These are phyloP conservation scores for Seriola aureovittata DNA, from an alignment of 2,113 vertebrate genomes.

Conservation along the genomic window DNA sequence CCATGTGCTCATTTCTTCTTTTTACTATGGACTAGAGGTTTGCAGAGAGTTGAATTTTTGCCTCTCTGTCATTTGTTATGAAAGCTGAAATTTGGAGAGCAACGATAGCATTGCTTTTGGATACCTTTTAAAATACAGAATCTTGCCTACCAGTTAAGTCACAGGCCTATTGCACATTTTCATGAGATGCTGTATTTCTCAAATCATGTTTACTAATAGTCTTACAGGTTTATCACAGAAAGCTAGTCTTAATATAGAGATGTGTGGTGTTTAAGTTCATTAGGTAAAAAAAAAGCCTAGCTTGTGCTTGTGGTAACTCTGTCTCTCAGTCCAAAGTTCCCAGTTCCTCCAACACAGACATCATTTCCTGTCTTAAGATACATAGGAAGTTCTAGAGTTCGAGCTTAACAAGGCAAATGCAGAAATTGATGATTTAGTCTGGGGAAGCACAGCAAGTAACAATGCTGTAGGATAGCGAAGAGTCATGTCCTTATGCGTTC, in stretches of 20 bases:
- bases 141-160: background rate
- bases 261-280: background rate
- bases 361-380: constrained; percentile 66
- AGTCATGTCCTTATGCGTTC: constrained; percentile 9
- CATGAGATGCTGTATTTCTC: background rate
- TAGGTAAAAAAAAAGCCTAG: background rate
- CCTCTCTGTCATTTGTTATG: background rate
- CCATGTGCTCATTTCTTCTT: constrained; percentile 29
- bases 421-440: constrained; percentile 47
- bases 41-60: background rate
- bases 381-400: constrained; percentile 60
- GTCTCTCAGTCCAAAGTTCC: constrained; percentile 38
- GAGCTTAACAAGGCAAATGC: constrained; percentile 46
- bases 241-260: constrained; percentile 11
- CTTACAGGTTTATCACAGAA: constrained; percentile 2
- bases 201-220: background rate
- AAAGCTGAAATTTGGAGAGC: background rate
- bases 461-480: background rate
- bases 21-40: background rate
- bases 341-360: constrained; percentile 48
- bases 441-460: constrained; percentile 1
- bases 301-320: background rate
- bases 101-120: background rate
- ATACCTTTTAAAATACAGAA: background rate
- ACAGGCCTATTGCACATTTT: background rate